Conservation (phyloP, 2,797 vertebrate species). For the Knipowitschia caucasica region DNA sequence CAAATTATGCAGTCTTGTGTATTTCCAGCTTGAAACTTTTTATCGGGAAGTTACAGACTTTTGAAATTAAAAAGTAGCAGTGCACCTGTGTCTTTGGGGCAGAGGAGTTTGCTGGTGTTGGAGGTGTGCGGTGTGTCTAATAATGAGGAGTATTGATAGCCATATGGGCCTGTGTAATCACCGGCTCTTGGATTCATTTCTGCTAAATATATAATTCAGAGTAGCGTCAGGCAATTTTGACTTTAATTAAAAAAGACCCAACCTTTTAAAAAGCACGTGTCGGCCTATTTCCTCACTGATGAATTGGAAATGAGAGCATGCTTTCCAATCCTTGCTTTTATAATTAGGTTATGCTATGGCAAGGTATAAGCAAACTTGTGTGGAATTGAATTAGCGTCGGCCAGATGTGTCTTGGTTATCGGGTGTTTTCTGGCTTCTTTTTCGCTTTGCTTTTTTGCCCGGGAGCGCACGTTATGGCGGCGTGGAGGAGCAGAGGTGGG, state of each 20-base stretch:
- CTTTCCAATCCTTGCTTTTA: slow-evolving; percentile 61
- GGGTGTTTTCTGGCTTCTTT: slow-evolving; percentile 55
- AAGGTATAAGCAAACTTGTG: slow-evolving; percentile 71
- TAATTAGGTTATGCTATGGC: slow-evolving; percentile 76
- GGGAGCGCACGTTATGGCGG: slow-evolving; percentile 49
- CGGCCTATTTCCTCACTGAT: slow-evolving; percentile 62
- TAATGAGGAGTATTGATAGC: slow-evolving; percentile 62
- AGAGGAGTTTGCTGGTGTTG: slow-evolving; percentile 33
- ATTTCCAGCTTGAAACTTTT: slow-evolving; percentile 26
- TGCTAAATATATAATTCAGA: slow-evolving; percentile 75
- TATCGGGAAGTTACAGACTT: slow-evolving; percentile 48
- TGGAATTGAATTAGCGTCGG: slow-evolving; percentile 68
- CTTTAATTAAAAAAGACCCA: slow-evolving; percentile 76
- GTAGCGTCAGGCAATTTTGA: slow-evolving; percentile 70
- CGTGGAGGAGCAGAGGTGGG: slow-evolving; percentile 20
- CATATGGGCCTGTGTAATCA: slow-evolving; percentile 67
- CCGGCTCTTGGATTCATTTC: slow-evolving; percentile 63
- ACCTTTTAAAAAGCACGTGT: slow-evolving; percentile 65
- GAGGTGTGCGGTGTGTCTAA: slow-evolving; percentile 63
- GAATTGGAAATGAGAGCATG: slow-evolving; percentile 70
- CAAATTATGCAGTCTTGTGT: slow-evolving; percentile 14
- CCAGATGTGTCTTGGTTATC: slow-evolving; percentile 73
- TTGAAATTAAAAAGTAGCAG: slow-evolving; percentile 48
- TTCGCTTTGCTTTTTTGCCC: slow-evolving; percentile 36
- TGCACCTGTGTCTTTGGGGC: slow-evolving; percentile 61